Evolutionary conservation across 2,113 vertebrate species (phyloP).

Genomic region (Charina bottae): DNA sequence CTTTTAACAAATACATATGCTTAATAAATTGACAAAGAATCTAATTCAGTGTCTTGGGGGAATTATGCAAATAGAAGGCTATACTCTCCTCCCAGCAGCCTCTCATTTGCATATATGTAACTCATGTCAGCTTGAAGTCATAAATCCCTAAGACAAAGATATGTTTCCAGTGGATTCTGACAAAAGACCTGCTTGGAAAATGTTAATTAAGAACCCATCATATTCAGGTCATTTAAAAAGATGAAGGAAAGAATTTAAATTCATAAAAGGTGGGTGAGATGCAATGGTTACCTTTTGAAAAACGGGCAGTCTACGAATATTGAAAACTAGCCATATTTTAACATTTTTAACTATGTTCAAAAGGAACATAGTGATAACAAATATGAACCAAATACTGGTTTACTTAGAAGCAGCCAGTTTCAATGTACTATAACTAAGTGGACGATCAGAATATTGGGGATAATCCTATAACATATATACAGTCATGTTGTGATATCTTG

Average conservation of each 20-base stretch:
- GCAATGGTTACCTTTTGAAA: conserved; percentile 15
- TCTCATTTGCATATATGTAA: conserved; percentile 53
- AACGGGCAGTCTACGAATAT: not conserved
- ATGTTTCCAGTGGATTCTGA: conserved; percentile 35
- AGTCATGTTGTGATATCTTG: not conserved
- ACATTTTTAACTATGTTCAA: not conserved
- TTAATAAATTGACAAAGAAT: conserved; percentile 45
- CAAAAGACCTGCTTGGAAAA: conserved; percentile 48
- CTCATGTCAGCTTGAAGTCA: conserved; percentile 47
- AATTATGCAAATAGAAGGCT: conserved; percentile 58
- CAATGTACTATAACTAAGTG: not conserved
- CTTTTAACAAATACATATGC: not conserved
- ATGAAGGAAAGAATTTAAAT: conserved; percentile 35
- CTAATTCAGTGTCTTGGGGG: conserved; percentile 45
- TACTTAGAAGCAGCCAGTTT: not conserved
- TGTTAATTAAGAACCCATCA: conserved; percentile 54
- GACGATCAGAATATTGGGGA: not conserved
- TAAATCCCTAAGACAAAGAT: conserved; percentile 59
- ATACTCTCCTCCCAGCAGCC: conserved; percentile 47
- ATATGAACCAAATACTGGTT: not conserved
- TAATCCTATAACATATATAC: not conserved
- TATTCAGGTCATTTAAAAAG: conserved; percentile 43
- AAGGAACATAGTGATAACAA: not conserved
- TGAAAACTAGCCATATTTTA: not conserved
- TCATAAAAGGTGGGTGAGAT: not conserved